Conservation (phyloP, 2,888 invertebrate species). For the Apocheima hispidaria region DNA sequence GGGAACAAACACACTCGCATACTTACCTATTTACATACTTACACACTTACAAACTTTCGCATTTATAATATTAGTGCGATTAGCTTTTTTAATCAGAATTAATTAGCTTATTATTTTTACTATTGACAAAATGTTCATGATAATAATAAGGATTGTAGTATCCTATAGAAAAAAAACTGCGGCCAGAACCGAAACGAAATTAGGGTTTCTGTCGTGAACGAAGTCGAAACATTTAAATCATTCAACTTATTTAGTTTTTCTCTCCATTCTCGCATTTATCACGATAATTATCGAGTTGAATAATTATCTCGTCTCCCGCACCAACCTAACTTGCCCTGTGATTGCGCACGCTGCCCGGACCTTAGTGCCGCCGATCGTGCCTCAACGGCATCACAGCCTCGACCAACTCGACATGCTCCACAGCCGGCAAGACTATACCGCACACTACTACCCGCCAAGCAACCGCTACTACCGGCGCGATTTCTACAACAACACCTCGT, state of each 20-base stretch:
- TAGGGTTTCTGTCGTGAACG: too few species aligned
- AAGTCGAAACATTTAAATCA: too few species aligned
- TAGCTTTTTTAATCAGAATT: too few species aligned
- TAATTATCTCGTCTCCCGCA: not conserved
- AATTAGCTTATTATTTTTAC: too few species aligned
- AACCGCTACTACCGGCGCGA: slow-evolving; percentile 72
- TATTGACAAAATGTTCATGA: too few species aligned
- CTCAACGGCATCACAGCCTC: slow-evolving; percentile 80
- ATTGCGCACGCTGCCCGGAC: slow-evolving; percentile 76
- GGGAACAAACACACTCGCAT: too few species aligned
- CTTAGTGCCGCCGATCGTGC: slow-evolving; percentile 57
- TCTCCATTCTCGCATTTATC: not conserved
- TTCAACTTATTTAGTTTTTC: not conserved
- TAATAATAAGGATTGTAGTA: too few species aligned
- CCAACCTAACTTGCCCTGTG: slow-evolving; percentile 25
- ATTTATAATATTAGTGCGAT: too few species aligned
- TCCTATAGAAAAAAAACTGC: too few species aligned
- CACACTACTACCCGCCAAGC: slow-evolving; percentile 66
- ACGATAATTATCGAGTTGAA: slow-evolving; percentile 2
- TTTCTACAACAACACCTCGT: slow-evolving; percentile 72
- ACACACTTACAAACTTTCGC: too few species aligned
- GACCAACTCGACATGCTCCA: slow-evolving; percentile 82
- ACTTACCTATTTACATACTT: too few species aligned
- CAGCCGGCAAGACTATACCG: slow-evolving; percentile 70
- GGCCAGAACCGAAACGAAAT: too few species aligned